Percentiles rank a stretch among this genome's conserved stretches.
Evolutionary conservation across 2,888 invertebrate genomes (phyloP).

Genomic region (Arge pagana): DNA sequence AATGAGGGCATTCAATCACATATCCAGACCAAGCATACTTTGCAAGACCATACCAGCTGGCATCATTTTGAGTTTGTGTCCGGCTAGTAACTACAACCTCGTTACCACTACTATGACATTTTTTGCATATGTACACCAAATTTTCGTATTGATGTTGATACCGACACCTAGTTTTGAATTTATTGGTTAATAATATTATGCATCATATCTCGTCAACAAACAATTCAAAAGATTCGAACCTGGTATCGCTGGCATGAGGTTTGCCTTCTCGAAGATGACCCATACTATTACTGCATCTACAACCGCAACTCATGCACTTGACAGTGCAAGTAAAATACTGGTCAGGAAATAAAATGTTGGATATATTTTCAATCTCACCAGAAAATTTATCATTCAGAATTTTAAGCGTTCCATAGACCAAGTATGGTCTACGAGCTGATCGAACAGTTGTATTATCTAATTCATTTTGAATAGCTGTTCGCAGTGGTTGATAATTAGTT

Average conservation of each 20-base stretch:
- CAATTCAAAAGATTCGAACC: conserved; percentile 34
- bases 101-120: conserved; percentile 66
- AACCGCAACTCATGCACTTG: conserved; percentile 72
- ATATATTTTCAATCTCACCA: conserved; percentile 66
- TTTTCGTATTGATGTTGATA: conserved; percentile 80
- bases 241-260: conserved; percentile 61
- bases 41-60: conserved; percentile 69
- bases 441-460: conserved; percentile 73
- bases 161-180: conserved; percentile 54
- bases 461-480: conserved; percentile 64
- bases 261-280: conserved; percentile 68
- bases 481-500: conserved; percentile 68
- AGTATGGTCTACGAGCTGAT: conserved; percentile 68
- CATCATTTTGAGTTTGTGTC: conserved; percentile 57
- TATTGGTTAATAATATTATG: too few relatives aligned
- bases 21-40: conserved; percentile 81
- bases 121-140: conserved; percentile 68
- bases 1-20: conserved; percentile 75
- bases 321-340: conserved; percentile 79
- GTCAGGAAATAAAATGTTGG: conserved; percentile 73
- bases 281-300: conserved; percentile 69
- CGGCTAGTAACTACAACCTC: conserved; percentile 65
- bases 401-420: conserved; percentile 72
- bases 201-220: neutral
- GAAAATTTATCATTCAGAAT: conserved; percentile 78